A percentile compares a stretch with the other conserved stretches of the same genome.
These are phyloP conservation scores for Ginglymostoma cirratum DNA, from an alignment of 2,113 vertebrate genomes.

Conservation along the genomic window DNA sequence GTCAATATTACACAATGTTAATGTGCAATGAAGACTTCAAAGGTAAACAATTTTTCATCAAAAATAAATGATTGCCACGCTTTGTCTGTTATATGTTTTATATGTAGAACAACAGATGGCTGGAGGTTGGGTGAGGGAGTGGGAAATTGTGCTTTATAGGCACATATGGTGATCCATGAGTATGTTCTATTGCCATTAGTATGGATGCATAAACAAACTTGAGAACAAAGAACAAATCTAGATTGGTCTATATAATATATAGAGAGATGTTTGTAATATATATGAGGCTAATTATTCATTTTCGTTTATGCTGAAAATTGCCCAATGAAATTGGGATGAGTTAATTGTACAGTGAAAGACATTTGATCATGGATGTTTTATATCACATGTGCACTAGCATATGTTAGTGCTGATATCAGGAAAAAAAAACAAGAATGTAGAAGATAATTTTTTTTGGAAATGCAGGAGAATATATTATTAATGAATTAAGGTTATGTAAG, in stretches of 20 bases:
- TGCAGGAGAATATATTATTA: not conserved
- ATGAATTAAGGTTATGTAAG: not conserved
- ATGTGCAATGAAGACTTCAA: constrained; percentile 14
- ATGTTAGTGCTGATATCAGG: not conserved
- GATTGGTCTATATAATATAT: no score
- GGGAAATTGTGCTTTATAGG: not conserved
- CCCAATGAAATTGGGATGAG: not conserved
- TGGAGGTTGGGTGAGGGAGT: not conserved
- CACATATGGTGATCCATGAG: not conserved
- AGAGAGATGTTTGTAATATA: not conserved
- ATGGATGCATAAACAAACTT: not conserved
- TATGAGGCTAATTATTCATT: not conserved
- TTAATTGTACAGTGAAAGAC: not conserved
- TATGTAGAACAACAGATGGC: not conserved
- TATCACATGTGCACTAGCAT: not conserved
- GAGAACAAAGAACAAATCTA: not conserved
- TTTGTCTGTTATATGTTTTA: not conserved
- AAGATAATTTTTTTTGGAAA: not conserved
- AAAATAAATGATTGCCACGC: not conserved
- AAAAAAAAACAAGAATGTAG: not conserved
- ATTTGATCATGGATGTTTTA: not conserved
- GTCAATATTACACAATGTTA: not conserved
- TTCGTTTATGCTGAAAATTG: not conserved
- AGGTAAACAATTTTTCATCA: not conserved
- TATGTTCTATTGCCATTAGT: not conserved